Percentiles rank a stretch among this genome's conserved stretches.
Conservation (phyloP, 2,797 vertebrate species). For the Trematomus bernacchii region DNA sequence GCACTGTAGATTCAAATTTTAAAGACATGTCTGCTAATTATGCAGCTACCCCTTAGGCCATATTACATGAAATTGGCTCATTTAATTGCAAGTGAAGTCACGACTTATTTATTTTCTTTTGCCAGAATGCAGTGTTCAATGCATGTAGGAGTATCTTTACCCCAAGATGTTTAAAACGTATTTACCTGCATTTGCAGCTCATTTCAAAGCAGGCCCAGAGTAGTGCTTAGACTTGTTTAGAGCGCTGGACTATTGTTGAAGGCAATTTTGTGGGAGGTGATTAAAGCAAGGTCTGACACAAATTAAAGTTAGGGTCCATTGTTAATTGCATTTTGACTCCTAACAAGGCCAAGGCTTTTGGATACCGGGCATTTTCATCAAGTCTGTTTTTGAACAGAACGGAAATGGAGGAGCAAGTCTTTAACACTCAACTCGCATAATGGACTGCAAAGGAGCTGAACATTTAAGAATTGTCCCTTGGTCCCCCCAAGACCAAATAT, state of each 20-base stretch:
- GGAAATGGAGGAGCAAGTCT: constrained; percentile 56
- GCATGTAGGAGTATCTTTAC: constrained; percentile 13
- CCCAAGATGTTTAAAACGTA: constrained; percentile 7
- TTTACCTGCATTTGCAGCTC: constrained; percentile 24
- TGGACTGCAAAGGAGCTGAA: constrained; percentile 63
- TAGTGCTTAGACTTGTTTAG: constrained; percentile 24
- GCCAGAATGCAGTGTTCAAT: constrained; percentile 45
- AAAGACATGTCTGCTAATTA: constrained; percentile 66
- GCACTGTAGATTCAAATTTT: constrained; percentile 47
- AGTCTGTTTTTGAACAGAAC: constrained; percentile 63
- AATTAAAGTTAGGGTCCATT: constrained; percentile 60
- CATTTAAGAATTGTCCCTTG: constrained; percentile 55
- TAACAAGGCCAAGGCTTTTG: constrained; percentile 56
- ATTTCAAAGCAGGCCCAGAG: constrained; percentile 22
- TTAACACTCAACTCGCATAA: constrained; percentile 65
- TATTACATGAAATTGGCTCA: constrained; percentile 66
- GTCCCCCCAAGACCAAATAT: constrained; percentile 57
- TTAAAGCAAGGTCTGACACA: constrained; percentile 56
- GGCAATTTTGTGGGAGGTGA: constrained; percentile 59
- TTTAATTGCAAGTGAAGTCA: constrained; percentile 67
- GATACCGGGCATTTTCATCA: constrained; percentile 61
- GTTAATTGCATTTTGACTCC: constrained; percentile 69
- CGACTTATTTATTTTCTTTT: constrained; percentile 40
- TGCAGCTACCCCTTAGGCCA: constrained; percentile 60
- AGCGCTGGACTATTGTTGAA: constrained; percentile 44